phyloP scores from a whole-genome alignment of 2,797 vertebrate genomes.

The Poecilia wingei region DNA sequence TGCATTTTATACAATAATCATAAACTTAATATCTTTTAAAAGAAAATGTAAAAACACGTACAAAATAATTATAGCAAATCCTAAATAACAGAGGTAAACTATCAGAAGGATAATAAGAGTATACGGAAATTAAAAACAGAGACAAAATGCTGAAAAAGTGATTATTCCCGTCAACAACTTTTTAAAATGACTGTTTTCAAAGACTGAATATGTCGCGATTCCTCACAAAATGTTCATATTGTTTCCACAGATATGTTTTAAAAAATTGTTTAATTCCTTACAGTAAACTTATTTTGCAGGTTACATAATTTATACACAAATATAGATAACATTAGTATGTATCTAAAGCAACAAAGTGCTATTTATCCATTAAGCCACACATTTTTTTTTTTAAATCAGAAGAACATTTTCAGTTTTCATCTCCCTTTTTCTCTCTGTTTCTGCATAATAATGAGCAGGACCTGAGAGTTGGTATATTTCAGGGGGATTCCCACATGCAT shows the following conservation, averaged over 20 bases:
- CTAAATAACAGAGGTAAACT: neutral
- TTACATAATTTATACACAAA: neutral
- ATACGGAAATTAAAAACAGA: neutral
- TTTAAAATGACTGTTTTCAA: neutral
- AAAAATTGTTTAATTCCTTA: neutral
- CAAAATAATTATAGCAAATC: neutral
- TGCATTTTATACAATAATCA: neutral
- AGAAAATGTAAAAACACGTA: neutral
- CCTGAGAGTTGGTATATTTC: conserved; percentile 26
- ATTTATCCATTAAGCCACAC: neutral
- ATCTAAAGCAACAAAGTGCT: neutral
- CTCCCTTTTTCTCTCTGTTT: neutral
- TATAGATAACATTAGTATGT: neutral
- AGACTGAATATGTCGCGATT: neutral
- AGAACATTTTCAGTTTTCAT: neutral
- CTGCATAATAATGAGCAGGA: conserved; percentile 6
- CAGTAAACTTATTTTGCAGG: neutral
- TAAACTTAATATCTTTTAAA: neutral
- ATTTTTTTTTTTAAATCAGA: neutral
- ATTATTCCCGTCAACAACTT: neutral
- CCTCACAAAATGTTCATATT: neutral
- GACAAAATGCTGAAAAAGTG: neutral
- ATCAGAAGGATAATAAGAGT: neutral
- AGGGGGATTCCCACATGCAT: conserved; percentile 55
- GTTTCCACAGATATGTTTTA: neutral